Conservation (phyloP, 2,888 invertebrate genomes). For the Pollenia griseotomentosa region DNA sequence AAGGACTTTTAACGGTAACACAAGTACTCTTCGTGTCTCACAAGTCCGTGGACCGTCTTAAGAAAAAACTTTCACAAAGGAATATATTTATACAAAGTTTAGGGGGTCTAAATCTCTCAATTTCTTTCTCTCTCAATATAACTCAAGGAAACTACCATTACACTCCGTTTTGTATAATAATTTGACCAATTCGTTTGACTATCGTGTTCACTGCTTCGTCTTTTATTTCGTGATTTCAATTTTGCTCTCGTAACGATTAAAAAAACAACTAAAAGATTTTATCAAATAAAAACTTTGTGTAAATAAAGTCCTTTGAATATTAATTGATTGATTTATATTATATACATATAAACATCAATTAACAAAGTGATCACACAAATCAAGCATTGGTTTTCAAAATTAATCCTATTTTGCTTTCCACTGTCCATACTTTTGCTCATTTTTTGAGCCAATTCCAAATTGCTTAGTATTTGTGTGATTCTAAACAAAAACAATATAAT, state of each 20-base stretch:
- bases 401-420: slow-evolving; percentile 57
- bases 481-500: slow-evolving; percentile 63
- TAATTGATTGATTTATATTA: slow-evolving; percentile 64
- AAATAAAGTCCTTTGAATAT: slow-evolving; percentile 82
- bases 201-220: slow-evolving; percentile 66
- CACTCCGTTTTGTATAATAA: slow-evolving; percentile 45
- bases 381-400: slow-evolving; percentile 74
- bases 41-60: slow-evolving; percentile 73
- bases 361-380: slow-evolving; percentile 77
- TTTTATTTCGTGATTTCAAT: slow-evolving; percentile 44
- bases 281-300: slow-evolving; percentile 80
- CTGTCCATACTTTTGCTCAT: slow-evolving; percentile 59
- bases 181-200: slow-evolving; percentile 62
- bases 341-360: slow-evolving; percentile 74
- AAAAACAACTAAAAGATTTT: slow-evolving; percentile 29
- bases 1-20: slow-evolving; percentile 75
- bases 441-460: slow-evolving; percentile 60
- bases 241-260: slow-evolving; percentile 19
- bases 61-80: slow-evolving; percentile 77
- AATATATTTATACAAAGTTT: slow-evolving; percentile 84
- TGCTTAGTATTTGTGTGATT: slow-evolving; percentile 71
- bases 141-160: slow-evolving; percentile 55
- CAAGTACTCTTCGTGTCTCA: slow-evolving; percentile 75
- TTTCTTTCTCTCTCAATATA: slow-evolving; percentile 42
- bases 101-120: slow-evolving; percentile 69